Conservation (phyloP, 1,140 invertebrate species). For the Teleogryllus occipitalis region DNA sequence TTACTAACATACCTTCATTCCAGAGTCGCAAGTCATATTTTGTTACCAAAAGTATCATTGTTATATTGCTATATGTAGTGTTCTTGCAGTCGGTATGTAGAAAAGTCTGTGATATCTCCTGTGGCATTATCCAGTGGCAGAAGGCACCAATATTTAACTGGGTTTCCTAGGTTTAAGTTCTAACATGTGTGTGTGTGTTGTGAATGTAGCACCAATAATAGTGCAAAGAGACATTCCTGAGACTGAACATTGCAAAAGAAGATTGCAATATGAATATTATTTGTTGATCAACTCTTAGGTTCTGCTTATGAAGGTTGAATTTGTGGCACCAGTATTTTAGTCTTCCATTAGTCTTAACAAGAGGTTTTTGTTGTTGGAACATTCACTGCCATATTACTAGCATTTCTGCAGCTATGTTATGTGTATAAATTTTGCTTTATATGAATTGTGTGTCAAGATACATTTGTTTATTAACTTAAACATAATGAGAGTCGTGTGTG, state of each 20-base stretch:
- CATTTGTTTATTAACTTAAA: neutral
- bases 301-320: neutral
- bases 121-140: constrained; percentile 23
- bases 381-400: constrained; percentile 14
- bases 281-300: neutral
- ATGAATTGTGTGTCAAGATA: constrained; percentile 1
- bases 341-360: constrained; percentile 10
- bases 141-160: constrained; percentile 6
- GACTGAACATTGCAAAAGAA: neutral
- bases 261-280: neutral
- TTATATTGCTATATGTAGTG: constrained; percentile 18
- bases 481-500: neutral
- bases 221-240: neutral
- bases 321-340: constrained; percentile 15
- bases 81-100: constrained; percentile 26
- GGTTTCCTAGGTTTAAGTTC: neutral
- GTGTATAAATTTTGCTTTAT: neutral
- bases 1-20: constrained; percentile 14
- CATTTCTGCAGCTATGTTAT: neutral
- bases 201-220: neutral
- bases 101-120: constrained; percentile 34
- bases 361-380: neutral
- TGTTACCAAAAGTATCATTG: constrained; percentile 24
- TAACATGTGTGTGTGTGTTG: neutral
- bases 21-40: constrained; percentile 20